phyloP scores from a whole-genome alignment of 2,113 vertebrate species.

The Crypturellus undulatus region DNA sequence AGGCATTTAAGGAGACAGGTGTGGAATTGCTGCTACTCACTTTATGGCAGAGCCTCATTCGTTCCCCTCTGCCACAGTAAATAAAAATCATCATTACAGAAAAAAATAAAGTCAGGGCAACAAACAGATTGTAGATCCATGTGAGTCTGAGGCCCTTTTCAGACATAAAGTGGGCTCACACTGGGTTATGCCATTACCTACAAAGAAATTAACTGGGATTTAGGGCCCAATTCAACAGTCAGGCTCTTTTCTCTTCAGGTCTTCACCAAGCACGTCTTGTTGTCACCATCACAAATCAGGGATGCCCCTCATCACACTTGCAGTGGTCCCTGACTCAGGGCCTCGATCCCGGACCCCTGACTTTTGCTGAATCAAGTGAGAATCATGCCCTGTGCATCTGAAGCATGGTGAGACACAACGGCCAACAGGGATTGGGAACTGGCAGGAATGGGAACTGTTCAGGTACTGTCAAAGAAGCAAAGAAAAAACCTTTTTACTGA shows the following conservation, averaged over 20 bases:
- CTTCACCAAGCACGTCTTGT: neutral
- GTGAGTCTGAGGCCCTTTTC: neutral
- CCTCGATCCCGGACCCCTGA: neutral
- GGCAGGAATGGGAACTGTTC: neutral
- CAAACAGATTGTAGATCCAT: neutral
- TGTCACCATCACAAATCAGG: neutral
- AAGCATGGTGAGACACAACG: neutral
- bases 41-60: conserved; percentile 13
- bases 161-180: neutral
- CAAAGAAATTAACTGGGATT: neutral
- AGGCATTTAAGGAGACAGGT: conserved; percentile 60
- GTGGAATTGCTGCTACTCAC: conserved; percentile 50
- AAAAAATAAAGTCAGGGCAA: neutral
- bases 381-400: accelerated
- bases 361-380: neutral
- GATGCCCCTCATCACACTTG: neutral
- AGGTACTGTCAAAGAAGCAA: neutral
- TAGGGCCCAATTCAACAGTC: neutral
- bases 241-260: neutral
- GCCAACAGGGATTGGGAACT: neutral
- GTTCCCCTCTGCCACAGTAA: conserved; percentile 59
- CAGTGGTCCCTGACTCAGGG: neutral
- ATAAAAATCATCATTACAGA: conserved; percentile 52
- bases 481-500: neutral
- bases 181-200: neutral